A percentile compares a stretch with the other conserved stretches of the same genome.
These are phyloP conservation scores for Papio anubis DNA, from an alignment of 2,113 vertebrate genomes.

Conservation along the genomic window DNA sequence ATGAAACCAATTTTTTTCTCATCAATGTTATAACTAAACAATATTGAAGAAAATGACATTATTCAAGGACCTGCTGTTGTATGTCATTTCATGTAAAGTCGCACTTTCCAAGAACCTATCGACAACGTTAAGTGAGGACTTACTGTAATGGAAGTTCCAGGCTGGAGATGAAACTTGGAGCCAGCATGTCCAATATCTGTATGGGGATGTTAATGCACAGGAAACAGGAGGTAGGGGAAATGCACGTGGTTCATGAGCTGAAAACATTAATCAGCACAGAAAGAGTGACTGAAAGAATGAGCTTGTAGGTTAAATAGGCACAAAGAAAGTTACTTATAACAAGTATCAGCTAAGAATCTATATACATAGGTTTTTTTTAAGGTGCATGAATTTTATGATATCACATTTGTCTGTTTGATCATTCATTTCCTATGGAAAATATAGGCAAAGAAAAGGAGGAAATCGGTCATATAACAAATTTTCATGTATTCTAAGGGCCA, in stretches of 20 bases:
- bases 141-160: neutral
- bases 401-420: neutral
- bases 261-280: neutral
- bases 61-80: neutral
- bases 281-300: neutral
- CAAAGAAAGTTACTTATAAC: slow-evolving; percentile 11
- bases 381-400: neutral
- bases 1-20: neutral
- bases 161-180: neutral
- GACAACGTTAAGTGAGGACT: neutral
- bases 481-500: neutral
- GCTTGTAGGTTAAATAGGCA: neutral
- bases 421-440: neutral
- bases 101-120: neutral
- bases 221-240: neutral
- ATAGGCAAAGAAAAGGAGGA: neutral
- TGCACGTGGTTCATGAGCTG: neutral
- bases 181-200: neutral
- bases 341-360: neutral
- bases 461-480: neutral
- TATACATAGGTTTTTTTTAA: neutral
- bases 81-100: neutral
- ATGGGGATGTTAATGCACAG: neutral
- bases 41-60: neutral
- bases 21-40: neutral